These are phyloP conservation scores for Acrobasis suavella DNA, from an alignment of 2,888 invertebrate species.

Conservation along the genomic window DNA sequence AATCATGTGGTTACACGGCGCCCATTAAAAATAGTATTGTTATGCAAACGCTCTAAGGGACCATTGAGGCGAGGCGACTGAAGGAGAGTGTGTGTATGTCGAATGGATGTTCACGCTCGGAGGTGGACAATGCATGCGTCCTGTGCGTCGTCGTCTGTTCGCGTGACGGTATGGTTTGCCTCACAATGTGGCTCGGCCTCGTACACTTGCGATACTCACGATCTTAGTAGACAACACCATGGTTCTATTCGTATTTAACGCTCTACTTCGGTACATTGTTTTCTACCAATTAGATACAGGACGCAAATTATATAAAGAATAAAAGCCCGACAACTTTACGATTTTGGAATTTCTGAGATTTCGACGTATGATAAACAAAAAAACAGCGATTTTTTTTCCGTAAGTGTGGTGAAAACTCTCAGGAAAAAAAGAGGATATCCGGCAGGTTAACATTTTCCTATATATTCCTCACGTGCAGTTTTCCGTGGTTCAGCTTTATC, in stretches of 20 bases:
- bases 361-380: no score
- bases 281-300: conserved; percentile 13
- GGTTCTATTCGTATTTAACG: conserved; percentile 4
- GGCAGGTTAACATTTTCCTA: no score
- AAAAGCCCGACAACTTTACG: no score
- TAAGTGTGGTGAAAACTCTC: no score
- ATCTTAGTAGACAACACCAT: conserved; percentile 28
- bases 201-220: conserved; percentile 57
- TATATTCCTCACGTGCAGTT: no score
- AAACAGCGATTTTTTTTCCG: neutral
- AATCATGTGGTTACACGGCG: conserved; percentile 31
- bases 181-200: conserved; percentile 61
- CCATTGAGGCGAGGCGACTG: conserved; percentile 50
- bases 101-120: conserved; percentile 68
- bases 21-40: conserved; percentile 46
- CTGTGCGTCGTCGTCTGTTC: conserved; percentile 41
- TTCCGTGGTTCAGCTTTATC: no score
- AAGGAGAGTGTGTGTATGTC: conserved; percentile 50
- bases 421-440: no score
- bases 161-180: conserved; percentile 37
- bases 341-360: no score
- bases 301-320: no score
- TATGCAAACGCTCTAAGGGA: conserved; percentile 63
- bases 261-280: neutral
- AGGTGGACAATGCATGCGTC: conserved; percentile 55